Evolutionary conservation across 2,113 vertebrate species (phyloP).

Genomic region (Amazona vittata): DNA sequence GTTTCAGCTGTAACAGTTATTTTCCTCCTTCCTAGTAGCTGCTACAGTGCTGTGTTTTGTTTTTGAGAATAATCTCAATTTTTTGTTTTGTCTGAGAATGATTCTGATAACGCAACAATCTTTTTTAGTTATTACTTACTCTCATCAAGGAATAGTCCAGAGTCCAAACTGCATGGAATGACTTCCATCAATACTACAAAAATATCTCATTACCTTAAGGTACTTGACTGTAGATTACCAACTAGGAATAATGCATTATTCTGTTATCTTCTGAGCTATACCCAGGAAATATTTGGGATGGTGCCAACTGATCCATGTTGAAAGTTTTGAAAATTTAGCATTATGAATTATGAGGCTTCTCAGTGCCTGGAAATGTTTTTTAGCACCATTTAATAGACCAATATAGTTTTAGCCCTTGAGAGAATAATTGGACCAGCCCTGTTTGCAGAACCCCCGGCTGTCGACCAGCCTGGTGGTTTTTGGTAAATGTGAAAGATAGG

Average conservation of each 20-base stretch:
- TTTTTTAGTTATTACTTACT: background rate
- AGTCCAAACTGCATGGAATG: background rate
- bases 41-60: background rate
- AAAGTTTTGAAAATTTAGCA: background rate
- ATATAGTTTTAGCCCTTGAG: background rate
- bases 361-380: background rate
- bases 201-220: background rate
- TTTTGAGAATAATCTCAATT: background rate
- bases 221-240: background rate
- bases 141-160: background rate
- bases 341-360: background rate
- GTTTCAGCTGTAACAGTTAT: background rate
- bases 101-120: background rate
- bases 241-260: background rate
- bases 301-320: background rate
- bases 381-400: background rate
- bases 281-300: background rate
- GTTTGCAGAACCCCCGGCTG: too few species aligned
- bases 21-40: background rate
- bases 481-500: too few species aligned
- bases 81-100: background rate
- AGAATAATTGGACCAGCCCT: background rate
- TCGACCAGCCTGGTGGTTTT: too few species aligned
- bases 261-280: background rate
- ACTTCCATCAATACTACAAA: background rate